These are phyloP conservation scores for Drosophila helvetica DNA, from an alignment of 2,888 invertebrate genomes.

Conservation along the genomic window DNA sequence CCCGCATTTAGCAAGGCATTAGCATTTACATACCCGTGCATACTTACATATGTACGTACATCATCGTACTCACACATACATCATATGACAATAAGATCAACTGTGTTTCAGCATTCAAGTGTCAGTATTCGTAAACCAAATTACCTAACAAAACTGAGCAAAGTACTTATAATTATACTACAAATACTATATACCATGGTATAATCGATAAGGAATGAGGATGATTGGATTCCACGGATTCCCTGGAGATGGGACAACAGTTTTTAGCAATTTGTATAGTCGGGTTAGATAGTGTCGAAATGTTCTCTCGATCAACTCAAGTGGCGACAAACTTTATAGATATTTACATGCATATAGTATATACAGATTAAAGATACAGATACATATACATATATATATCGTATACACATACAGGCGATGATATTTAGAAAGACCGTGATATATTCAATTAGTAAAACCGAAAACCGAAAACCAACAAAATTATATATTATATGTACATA, in stretches of 20 bases:
- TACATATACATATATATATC: conserved; percentile 55
- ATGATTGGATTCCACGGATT: conserved; percentile 8
- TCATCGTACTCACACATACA: conserved; percentile 58
- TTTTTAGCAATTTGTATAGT: conserved; percentile 64
- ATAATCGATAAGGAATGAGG: conserved; percentile 13
- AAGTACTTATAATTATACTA: conserved; percentile 36
- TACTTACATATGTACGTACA: conserved; percentile 34
- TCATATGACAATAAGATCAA: conserved; percentile 82
- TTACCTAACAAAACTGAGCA: conserved; percentile 64
- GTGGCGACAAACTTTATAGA: conserved; percentile 65
- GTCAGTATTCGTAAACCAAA: conserved; percentile 78
- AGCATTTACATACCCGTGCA: conserved; percentile 28
- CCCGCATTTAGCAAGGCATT: conserved; percentile 40
- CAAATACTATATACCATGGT: conserved; percentile 14
- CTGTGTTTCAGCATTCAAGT: conserved; percentile 81
- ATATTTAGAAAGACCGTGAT: conserved; percentile 79
- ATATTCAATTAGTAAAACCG: conserved; percentile 68
- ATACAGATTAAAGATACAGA: conserved; percentile 63
- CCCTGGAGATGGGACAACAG: conserved; percentile 33
- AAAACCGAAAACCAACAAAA: conserved; percentile 28
- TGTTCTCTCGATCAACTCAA: conserved; percentile 57
- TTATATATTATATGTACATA: conserved; percentile 35
- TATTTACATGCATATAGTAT: conserved; percentile 49
- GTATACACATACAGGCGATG: conserved; percentile 66
- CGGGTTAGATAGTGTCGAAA: conserved; percentile 58